phyloP scores from a whole-genome alignment of 2,113 vertebrate genomes.

The Motacilla tschutschensis region DNA sequence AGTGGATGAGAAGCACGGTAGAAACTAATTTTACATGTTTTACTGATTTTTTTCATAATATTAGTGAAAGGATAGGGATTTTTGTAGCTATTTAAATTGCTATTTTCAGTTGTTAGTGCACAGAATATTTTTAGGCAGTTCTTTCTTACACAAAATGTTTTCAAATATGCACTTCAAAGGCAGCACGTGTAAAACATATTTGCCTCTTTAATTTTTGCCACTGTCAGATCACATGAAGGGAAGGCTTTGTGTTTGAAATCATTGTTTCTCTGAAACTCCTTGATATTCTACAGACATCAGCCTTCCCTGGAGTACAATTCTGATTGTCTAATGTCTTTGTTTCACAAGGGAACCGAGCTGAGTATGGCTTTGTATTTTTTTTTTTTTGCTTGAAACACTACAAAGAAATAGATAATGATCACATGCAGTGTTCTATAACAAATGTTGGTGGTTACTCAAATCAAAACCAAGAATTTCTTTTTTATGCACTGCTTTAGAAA shows the following conservation, averaged over 20 bases:
- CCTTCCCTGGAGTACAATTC: conserved; percentile 46
- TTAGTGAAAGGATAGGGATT: background rate
- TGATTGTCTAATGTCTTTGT: conserved; percentile 52
- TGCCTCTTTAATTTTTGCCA: conserved; percentile 39
- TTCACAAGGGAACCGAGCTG: conserved; percentile 45
- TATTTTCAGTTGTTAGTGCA: conserved; percentile 12
- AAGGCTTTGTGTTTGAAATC: conserved; percentile 46
- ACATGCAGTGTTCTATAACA: background rate
- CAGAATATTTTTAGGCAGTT: conserved; percentile 24
- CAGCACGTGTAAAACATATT: conserved; percentile 29
- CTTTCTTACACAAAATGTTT: background rate
- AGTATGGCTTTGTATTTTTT: conserved; percentile 42
- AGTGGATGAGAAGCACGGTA: background rate
- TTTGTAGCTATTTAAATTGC: background rate
- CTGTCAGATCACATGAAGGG: conserved; percentile 28
- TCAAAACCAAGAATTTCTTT: conserved; percentile 37
- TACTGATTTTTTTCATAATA: background rate
- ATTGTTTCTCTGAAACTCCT: conserved; percentile 45
- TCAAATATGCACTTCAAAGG: conserved; percentile 44
- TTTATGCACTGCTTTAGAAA: conserved; percentile 36
- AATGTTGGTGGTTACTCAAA: conserved; percentile 18
- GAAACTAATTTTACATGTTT: background rate
- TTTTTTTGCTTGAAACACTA: conserved; percentile 52
- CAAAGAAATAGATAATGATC: conserved; percentile 52
- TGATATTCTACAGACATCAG: conserved; percentile 63